Evolutionary conservation across 2,797 vertebrate genomes (phyloP).

Genomic region (Platalea minor): DNA sequence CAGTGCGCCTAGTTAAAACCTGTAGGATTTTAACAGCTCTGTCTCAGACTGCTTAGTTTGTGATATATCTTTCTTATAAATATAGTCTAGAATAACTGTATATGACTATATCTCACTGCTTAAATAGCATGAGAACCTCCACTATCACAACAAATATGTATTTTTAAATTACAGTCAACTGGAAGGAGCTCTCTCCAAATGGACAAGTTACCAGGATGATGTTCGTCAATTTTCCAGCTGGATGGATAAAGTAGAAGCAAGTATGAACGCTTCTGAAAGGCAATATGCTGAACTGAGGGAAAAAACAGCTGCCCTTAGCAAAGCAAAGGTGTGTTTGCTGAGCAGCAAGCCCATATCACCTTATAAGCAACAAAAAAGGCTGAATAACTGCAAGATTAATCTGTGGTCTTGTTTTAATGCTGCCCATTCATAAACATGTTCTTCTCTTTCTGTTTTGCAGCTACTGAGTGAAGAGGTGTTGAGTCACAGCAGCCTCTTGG

Average conservation of each 20-base stretch:
- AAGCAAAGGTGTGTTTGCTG: conserved; percentile 84
- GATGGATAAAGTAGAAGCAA: conserved; percentile 91
- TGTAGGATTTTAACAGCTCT: not conserved
- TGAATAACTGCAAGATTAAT: not conserved
- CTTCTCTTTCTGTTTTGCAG: conserved; percentile 68
- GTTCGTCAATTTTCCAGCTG: conserved; percentile 90
- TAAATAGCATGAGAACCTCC: not conserved
- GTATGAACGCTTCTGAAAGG: conserved; percentile 82
- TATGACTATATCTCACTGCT: not conserved
- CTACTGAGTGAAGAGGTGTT: conserved; percentile 92
- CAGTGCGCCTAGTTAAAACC: not conserved
- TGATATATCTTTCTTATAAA: not conserved
- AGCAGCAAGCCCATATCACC: not conserved
- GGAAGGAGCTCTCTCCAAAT: conserved; percentile 92
- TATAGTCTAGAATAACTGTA: not conserved
- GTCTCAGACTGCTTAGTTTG: not conserved
- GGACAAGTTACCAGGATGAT: conserved; percentile 98
- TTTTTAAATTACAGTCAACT: conserved; percentile 83
- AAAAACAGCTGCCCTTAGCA: conserved; percentile 88
- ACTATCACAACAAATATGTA: not conserved
- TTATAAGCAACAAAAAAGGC: not conserved
- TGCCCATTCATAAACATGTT: not conserved
- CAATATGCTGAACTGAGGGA: conserved; percentile 90
- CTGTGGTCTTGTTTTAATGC: not conserved
- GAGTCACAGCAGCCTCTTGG: conserved; percentile 88